These are phyloP conservation scores for Turnix velox DNA, from an alignment of 2,113 vertebrate species.

Conservation along the genomic window DNA sequence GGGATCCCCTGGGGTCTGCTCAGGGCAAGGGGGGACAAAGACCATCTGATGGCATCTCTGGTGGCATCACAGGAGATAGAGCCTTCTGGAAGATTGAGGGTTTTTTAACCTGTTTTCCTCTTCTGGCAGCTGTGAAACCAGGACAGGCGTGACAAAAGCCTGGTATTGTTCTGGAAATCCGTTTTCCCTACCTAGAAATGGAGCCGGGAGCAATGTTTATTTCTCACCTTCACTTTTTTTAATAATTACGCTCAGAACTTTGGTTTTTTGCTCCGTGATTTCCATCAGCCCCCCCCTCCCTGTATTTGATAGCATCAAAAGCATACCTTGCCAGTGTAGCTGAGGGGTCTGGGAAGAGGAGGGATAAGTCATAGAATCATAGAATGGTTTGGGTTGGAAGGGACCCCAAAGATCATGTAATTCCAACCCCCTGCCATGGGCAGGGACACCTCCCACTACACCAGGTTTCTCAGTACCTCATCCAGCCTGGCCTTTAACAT, in stretches of 20 bases:
- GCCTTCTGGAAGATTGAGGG: not conserved
- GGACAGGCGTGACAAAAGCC: not conserved
- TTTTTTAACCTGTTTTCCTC: not conserved
- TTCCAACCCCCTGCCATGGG: too few species aligned
- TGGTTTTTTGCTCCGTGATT: not conserved
- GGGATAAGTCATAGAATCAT: too few species aligned
- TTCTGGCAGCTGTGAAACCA: slow-evolving; percentile 4
- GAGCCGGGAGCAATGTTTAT: not conserved
- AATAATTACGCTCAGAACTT: not conserved
- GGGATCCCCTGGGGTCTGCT: not conserved
- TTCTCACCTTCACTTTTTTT: not conserved
- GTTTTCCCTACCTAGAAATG: not conserved
- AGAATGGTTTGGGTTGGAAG: too few species aligned
- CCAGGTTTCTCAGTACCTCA: too few species aligned
- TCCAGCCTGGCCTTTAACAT: too few species aligned
- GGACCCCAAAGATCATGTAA: too few species aligned
- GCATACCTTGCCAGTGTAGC: not conserved
- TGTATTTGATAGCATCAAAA: not conserved
- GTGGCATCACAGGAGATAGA: not conserved
- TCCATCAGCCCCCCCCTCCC: too few species aligned
- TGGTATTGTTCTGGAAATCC: slow-evolving; percentile 20
- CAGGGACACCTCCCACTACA: too few species aligned
- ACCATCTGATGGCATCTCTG: not conserved
- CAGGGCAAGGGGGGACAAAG: accelerated
- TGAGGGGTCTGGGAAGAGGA: accelerated